phyloP scores from a whole-genome alignment of 2,888 invertebrate genomes.

The Xestia c-nigrum region DNA sequence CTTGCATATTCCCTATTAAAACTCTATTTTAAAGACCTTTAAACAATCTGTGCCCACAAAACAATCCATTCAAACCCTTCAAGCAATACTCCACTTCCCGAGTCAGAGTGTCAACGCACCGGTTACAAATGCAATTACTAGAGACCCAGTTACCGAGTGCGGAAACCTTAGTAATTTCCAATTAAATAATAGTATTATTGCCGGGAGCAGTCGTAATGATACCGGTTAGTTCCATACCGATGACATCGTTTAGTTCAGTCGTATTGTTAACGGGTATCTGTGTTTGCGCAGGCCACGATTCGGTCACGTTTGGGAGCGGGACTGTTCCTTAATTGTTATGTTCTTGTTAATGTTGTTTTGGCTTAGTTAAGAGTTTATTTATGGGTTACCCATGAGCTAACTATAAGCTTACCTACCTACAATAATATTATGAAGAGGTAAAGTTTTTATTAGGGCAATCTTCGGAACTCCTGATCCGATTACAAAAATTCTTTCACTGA shows the following conservation, averaged over 20 bases:
- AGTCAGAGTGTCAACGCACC: conserved; percentile 47
- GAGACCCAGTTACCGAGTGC: conserved; percentile 46
- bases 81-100: neutral
- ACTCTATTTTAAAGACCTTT: neutral
- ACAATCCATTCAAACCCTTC: neutral
- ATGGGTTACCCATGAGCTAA: too few relatives aligned
- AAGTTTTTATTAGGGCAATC: neutral
- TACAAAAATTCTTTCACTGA: neutral
- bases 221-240: conserved; percentile 1
- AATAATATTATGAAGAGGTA: neutral
- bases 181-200: conserved; percentile 20
- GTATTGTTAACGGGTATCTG: conserved; percentile 34
- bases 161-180: conserved; percentile 54
- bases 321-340: neutral
- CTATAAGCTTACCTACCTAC: neutral
- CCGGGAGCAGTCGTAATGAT: conserved; percentile 19
- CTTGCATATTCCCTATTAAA: too few relatives aligned
- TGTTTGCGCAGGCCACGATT: conserved; percentile 31
- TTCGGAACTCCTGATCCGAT: neutral
- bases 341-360: neutral
- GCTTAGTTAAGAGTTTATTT: neutral
- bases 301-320: neutral
- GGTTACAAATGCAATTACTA: conserved; percentile 57
- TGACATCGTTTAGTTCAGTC: conserved; percentile 3
- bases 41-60: neutral